phyloP scores from a whole-genome alignment of 2,113 vertebrate species.

The Haemorhous mexicanus region DNA sequence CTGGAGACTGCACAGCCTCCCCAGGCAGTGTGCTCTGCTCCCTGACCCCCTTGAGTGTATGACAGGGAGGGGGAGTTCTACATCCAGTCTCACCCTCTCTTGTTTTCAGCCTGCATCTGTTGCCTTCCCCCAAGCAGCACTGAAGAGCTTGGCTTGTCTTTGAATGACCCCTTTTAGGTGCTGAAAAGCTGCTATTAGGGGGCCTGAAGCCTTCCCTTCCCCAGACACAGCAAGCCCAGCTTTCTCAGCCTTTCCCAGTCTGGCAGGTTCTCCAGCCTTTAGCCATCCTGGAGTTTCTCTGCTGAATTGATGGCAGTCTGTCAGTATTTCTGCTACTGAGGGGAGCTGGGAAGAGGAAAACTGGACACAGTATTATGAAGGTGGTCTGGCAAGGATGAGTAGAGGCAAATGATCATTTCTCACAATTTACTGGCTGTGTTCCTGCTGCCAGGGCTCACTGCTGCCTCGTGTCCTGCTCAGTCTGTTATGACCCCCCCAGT shows the following conservation, averaged over 20 bases:
- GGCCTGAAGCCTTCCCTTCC: background rate
- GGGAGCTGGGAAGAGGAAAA: background rate
- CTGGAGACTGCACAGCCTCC: background rate
- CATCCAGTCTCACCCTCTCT: background rate
- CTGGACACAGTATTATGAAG: background rate
- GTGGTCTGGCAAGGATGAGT: background rate
- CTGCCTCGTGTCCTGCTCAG: background rate
- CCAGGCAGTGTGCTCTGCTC: background rate
- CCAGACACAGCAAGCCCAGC: background rate
- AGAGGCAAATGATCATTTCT: background rate
- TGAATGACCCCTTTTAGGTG: background rate
- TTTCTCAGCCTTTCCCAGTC: background rate
- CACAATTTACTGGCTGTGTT: background rate
- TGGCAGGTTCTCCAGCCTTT: background rate
- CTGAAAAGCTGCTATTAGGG: background rate
- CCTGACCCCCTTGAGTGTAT: rapidly evolving
- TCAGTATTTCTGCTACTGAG: background rate
- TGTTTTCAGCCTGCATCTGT: background rate
- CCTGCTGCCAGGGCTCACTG: background rate
- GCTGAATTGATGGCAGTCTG: background rate
- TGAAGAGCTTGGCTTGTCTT: background rate
- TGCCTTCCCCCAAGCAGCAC: background rate
- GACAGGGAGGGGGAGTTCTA: background rate
- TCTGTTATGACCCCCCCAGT: background rate
- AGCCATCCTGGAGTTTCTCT: background rate